Evolutionary conservation across 2,113 vertebrate species (phyloP).

Genomic region (Indri indri): DNA sequence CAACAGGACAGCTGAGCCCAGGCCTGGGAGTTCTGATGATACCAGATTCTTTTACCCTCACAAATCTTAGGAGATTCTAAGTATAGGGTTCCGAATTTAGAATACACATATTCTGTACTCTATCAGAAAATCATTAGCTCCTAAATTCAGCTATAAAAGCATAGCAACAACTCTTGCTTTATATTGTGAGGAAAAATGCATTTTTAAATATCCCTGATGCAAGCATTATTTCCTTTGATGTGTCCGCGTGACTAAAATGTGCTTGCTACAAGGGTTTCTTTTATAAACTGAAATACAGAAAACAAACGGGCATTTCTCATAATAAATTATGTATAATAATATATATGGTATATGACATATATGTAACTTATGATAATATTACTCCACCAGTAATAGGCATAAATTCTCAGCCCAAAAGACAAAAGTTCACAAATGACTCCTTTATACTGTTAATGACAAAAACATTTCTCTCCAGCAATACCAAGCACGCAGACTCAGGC

Average conservation of each 20-base stretch:
- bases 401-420: slow-evolving; percentile 3
- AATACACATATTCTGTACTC: slow-evolving; percentile 50
- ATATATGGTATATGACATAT: too few species aligned
- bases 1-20: slow-evolving; percentile 59
- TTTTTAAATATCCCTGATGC: background rate
- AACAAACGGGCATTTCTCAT: too few species aligned
- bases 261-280: slow-evolving; percentile 24
- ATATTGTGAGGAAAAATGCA: background rate
- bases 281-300: slow-evolving; percentile 41
- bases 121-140: slow-evolving; percentile 48
- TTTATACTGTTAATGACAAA: background rate
- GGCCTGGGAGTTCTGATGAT: slow-evolving; percentile 53
- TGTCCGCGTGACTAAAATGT: background rate
- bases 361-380: background rate
- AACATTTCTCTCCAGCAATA: background rate
- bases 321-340: too few species aligned
- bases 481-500: background rate
- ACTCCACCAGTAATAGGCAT: background rate
- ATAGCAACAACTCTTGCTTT: slow-evolving; percentile 6
- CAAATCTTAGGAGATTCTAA: slow-evolving; percentile 53
- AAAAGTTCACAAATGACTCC: slow-evolving; percentile 25
- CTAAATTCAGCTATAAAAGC: slow-evolving; percentile 48
- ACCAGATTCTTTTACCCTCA: slow-evolving; percentile 24
- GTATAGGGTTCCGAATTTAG: slow-evolving; percentile 53
- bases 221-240: background rate